phyloP scores from a whole-genome alignment of 1,140 invertebrate species.

The Drosophila varians region DNA sequence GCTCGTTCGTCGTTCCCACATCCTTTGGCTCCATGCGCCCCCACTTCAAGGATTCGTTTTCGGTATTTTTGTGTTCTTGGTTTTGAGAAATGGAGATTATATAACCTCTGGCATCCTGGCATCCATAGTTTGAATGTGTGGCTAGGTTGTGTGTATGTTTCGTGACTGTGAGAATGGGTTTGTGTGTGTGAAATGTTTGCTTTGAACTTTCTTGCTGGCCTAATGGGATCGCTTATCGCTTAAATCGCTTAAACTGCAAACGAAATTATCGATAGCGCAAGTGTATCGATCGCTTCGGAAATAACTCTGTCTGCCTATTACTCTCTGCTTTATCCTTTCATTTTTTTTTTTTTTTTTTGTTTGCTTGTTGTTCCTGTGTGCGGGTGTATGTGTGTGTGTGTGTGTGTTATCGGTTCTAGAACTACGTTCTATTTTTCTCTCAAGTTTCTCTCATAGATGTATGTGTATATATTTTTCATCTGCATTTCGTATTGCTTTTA shows the following conservation, averaged over 20 bases:
- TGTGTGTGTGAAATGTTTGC: constrained; percentile 46
- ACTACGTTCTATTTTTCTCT: constrained; percentile 14
- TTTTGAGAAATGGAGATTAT: neutral
- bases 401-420: constrained; percentile 11
- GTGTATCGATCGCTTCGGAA: constrained; percentile 13
- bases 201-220: constrained; percentile 54
- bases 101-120: constrained; percentile 15
- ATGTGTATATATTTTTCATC: constrained; percentile 36
- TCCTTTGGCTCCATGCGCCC: constrained; percentile 47
- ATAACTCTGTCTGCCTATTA: constrained; percentile 20
- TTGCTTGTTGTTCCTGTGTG: constrained; percentile 6
- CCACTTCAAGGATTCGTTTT: constrained; percentile 59
- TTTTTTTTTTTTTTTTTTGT: neutral
- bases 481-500: constrained; percentile 67
- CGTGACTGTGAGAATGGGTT: neutral
- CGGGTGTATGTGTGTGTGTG: constrained; percentile 11
- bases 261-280: constrained; percentile 10
- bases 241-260: constrained; percentile 22
- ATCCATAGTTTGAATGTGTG: constrained; percentile 15
- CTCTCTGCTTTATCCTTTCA: constrained; percentile 6
- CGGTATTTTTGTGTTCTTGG: constrained; percentile 21
- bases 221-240: constrained; percentile 18
- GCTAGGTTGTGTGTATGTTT: neutral
- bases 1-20: constrained; percentile 15
- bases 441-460: constrained; percentile 17